Evolutionary conservation across 2,113 vertebrate genomes (phyloP).

Genomic region (Pseudonaja textilis): DNA sequence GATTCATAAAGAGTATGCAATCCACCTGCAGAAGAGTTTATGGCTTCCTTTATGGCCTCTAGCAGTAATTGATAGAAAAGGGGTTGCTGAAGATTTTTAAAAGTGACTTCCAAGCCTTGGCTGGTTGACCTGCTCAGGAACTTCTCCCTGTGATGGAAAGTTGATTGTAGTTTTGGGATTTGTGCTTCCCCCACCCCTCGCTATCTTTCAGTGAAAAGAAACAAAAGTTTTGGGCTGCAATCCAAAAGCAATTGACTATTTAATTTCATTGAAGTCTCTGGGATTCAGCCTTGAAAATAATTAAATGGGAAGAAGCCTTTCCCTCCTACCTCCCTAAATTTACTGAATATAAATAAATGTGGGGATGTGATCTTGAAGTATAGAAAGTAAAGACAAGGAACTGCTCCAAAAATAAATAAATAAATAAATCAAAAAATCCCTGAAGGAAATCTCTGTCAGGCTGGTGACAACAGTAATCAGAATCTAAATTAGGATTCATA

Average conservation of each 20-base stretch:
- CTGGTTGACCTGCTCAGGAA: not conserved
- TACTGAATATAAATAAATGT: constrained; percentile 31
- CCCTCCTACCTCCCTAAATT: not conserved
- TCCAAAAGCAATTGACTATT: not conserved
- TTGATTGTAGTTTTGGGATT: not conserved
- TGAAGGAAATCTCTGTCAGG: constrained; percentile 28
- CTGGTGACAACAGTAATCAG: constrained; percentile 39
- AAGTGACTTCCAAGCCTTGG: not conserved
- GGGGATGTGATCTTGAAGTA: not conserved
- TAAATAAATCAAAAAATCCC: not conserved
- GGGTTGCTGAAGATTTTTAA: not conserved
- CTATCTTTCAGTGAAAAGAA: not conserved
- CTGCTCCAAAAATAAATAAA: not conserved
- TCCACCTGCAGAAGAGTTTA: not conserved
- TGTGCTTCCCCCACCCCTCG: not conserved
- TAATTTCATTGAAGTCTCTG: not conserved
- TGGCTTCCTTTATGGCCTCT: not conserved
- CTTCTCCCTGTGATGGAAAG: not conserved
- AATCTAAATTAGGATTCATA: constrained; percentile 56
- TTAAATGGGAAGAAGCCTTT: not conserved
- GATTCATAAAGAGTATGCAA: not conserved
- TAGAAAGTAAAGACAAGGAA: constrained; percentile 17
- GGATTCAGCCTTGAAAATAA: constrained; percentile 16
- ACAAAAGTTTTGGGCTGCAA: not conserved
- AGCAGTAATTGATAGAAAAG: not conserved